Evolutionary conservation across 2,113 vertebrate genomes (phyloP), one percentile per base, ranked within the genome.

Genomic region (Macheiramphus alcinus): DNA sequence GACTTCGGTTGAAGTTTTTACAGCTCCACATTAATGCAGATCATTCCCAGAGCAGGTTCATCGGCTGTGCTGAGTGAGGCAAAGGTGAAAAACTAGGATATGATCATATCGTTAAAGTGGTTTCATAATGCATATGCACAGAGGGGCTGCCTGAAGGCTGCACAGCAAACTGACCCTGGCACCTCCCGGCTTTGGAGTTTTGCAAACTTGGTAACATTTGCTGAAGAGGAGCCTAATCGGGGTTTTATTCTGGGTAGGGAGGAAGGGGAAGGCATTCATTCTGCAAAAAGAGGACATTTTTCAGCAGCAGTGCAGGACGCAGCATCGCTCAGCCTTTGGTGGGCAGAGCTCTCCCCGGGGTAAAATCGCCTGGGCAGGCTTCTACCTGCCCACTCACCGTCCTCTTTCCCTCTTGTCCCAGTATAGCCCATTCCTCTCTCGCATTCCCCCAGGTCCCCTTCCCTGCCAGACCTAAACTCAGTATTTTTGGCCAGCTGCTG

Each of bases 11-110:
- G 95, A 90, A 96, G 96, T 92, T 96, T 94, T 96, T 95, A 96
- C 93, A 78, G 95, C 90, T 80, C 68, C 58, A 55, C 82, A 95
- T 96, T 96, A 97, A 96, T 83, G 95, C 82, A 94, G 95, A 88
- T 91, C 95, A 83, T 95, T 93, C 96, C 95, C 90, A 90, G 74
- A 88, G 93, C 88, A 90, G 92, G 95, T 83, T 96, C 87, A 83
- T 66, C 5, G 22, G 62, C 74, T 73, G 92, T 31, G 81, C 94
- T 92, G 85, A 93, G 90, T 0, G 1, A 97, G 93, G 92, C 84
- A 90, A 68, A 96, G 93, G 96, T 96, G 87, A 85, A 90, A 90
- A 90, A 56, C 16, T 15, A 3, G 66, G 53, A 87, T 91, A 40
- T 36, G 89, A 81, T 91, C 36, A 4, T 16, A 56, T 53, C 70